phyloP scores from a whole-genome alignment of 1,140 invertebrate species.

The Drosophila kepulauana region DNA sequence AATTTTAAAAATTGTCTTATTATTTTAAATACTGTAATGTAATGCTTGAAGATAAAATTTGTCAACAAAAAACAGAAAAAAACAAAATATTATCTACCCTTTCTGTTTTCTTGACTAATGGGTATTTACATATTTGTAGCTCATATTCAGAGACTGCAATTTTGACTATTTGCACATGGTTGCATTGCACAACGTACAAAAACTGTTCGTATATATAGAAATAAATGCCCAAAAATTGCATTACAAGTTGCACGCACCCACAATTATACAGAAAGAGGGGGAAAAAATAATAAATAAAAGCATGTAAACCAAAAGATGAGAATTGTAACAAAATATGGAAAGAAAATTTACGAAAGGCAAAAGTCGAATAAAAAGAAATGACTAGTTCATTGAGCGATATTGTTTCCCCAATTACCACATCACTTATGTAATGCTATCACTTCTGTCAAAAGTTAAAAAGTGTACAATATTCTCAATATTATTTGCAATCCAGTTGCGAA shows the following conservation, averaged over 20 bases:
- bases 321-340: conserved; percentile 5
- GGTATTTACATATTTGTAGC: conserved; percentile 18
- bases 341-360: not conserved
- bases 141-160: conserved; percentile 34
- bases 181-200: conserved; percentile 16
- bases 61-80: no score
- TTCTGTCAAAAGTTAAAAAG: not conserved
- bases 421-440: not conserved
- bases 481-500: not conserved
- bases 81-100: not conserved
- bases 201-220: conserved; percentile 20
- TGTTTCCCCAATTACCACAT: not conserved
- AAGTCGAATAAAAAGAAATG: not conserved
- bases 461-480: not conserved
- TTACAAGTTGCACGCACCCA: conserved; percentile 9
- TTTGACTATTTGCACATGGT: conserved; percentile 39
- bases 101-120: not conserved
- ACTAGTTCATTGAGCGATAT: not conserved
- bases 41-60: not conserved
- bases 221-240: conserved; percentile 45
- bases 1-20: not conserved
- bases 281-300: conserved; percentile 12
- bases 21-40: not conserved
- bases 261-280: conserved; percentile 6
- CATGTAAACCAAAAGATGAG: not conserved